Evolutionary conservation across 2,113 vertebrate genomes (phyloP).

Genomic region (Gymnogyps californianus): DNA sequence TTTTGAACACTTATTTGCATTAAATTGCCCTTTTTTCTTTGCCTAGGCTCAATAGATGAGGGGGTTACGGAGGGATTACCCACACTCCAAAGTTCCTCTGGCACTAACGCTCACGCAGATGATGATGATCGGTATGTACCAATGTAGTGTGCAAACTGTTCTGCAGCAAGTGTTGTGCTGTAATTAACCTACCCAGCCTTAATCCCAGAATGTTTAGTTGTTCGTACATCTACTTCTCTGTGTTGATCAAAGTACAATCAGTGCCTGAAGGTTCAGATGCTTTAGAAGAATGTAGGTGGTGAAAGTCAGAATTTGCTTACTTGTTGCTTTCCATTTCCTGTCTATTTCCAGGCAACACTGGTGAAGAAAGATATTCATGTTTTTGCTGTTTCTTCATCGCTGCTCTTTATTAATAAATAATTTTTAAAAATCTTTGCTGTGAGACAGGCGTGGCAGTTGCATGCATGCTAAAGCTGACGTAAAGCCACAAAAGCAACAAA

Average conservation of each 20-base stretch:
- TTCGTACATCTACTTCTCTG: neutral
- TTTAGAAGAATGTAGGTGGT: neutral
- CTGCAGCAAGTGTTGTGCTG: neutral
- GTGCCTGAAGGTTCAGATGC: slow-evolving; percentile 3
- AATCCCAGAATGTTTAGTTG: neutral
- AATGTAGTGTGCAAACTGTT: neutral
- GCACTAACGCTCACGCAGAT: slow-evolving; percentile 82
- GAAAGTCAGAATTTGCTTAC: neutral
- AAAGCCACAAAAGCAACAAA: neutral
- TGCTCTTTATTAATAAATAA: neutral
- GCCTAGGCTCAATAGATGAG: slow-evolving; percentile 90
- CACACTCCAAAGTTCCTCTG: slow-evolving; percentile 85
- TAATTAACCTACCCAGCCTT: neutral
- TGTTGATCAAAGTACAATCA: slow-evolving; percentile 1
- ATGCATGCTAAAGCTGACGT: neutral
- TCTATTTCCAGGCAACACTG: neutral
- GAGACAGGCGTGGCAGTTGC: neutral
- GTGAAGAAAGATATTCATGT: neutral
- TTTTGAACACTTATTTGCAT: neutral
- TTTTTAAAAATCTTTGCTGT: neutral
- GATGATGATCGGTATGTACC: slow-evolving; percentile 90
- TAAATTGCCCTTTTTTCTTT: slow-evolving; percentile 21
- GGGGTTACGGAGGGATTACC: slow-evolving; percentile 89
- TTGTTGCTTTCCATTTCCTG: neutral
- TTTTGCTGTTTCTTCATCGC: neutral